Conservation (phyloP, 1,140 invertebrate species). For the Ceratosolen fusciceps region DNA sequence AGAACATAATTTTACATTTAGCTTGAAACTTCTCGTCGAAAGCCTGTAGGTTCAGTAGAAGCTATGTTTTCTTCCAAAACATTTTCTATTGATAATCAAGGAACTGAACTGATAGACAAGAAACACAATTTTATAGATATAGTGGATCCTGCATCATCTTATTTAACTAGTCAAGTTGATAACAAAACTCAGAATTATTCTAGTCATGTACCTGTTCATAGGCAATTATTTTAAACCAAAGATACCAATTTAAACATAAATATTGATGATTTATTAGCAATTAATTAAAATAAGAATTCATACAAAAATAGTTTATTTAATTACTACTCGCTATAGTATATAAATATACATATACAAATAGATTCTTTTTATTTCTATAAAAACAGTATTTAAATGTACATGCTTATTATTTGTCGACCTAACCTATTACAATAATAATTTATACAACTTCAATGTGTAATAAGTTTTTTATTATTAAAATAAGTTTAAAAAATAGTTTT, state of each 20-base stretch:
- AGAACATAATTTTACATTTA: constrained; percentile 55
- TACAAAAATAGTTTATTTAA: background rate
- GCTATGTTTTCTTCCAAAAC: constrained; percentile 62
- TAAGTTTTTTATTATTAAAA: too few relatives aligned
- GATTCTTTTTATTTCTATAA: too few relatives aligned
- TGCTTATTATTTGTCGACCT: too few relatives aligned
- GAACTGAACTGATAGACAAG: background rate
- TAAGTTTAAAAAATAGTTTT: too few relatives aligned
- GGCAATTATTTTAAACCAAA: constrained; percentile 52
- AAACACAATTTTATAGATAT: constrained; percentile 37
- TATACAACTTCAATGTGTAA: too few relatives aligned
- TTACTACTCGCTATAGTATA: background rate
- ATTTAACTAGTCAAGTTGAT: constrained; percentile 40
- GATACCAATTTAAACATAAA: constrained; percentile 63
- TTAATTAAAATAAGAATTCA: constrained; percentile 49
- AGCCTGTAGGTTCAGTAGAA: constrained; percentile 62
- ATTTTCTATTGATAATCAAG: constrained; percentile 35
- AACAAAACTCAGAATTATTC: constrained; percentile 15
- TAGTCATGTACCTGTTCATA: constrained; percentile 30
- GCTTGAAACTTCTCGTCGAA: constrained; percentile 57
- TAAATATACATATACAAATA: constrained; percentile 1
- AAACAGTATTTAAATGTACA: too few relatives aligned
- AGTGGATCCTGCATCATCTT: constrained; percentile 45
- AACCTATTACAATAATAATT: too few relatives aligned
- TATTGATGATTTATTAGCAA: constrained; percentile 63